phyloP scores from a whole-genome alignment of 2,113 vertebrate genomes.

The Dicentrarchus labrax region DNA sequence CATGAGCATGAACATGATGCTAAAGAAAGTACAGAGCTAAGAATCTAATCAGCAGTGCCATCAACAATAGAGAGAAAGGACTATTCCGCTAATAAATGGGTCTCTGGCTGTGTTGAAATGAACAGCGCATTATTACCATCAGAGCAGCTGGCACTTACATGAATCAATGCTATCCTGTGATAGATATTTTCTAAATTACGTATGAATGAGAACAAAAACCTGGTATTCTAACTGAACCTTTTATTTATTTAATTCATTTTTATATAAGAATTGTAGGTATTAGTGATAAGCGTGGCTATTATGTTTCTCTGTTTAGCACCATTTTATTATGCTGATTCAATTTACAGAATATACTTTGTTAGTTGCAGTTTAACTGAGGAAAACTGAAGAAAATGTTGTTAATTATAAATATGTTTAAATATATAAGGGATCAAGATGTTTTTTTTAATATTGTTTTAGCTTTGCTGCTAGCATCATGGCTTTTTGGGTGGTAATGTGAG shows the following conservation, averaged over 20 bases:
- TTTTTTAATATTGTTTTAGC: no score
- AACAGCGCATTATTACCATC: conserved; percentile 26
- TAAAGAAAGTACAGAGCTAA: conserved; percentile 27
- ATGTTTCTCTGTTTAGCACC: neutral
- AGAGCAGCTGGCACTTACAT: conserved; percentile 24
- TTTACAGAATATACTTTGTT: no score
- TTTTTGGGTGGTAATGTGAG: no score
- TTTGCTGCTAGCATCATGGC: no score
- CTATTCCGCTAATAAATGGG: conserved; percentile 38
- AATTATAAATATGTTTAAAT: no score
- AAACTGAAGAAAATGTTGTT: no score
- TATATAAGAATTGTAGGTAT: neutral
- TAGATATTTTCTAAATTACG: neutral
- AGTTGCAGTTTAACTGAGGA: no score
- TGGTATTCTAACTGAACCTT: no score
- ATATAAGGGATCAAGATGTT: no score
- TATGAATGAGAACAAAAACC: neutral
- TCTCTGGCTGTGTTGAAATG: conserved; percentile 36
- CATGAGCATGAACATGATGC: conserved; percentile 23
- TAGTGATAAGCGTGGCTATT: neutral
- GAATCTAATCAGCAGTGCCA: conserved; percentile 36
- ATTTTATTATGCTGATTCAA: no score
- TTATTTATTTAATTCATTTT: neutral
- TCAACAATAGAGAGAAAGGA: neutral
- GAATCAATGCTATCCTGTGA: conserved; percentile 22